These are phyloP conservation scores for Cromileptes altivelis DNA, from an alignment of 2,113 vertebrate species.

Conservation along the genomic window DNA sequence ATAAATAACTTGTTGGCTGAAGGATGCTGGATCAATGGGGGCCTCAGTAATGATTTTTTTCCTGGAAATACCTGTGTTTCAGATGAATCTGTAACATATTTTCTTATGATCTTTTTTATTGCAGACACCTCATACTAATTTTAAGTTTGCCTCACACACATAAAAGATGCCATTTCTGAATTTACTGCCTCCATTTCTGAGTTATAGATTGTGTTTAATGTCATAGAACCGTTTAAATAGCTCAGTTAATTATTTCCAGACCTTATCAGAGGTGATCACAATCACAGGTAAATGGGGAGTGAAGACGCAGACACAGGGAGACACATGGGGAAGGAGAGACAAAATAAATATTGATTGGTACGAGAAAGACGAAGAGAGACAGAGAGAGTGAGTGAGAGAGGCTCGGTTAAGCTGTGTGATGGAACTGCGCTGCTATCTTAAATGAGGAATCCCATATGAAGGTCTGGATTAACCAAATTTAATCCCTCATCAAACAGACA, in stretches of 20 bases:
- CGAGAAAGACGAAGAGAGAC: constrained; percentile 48
- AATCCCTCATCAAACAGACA: constrained; percentile 89
- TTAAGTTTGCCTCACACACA: background rate
- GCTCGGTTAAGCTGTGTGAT: constrained; percentile 77
- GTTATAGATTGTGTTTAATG: background rate
- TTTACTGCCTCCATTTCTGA: background rate
- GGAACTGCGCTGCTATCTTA: constrained; percentile 84
- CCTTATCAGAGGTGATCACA: constrained; percentile 45
- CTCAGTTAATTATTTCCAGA: constrained; percentile 9
- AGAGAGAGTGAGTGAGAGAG: constrained; percentile 57
- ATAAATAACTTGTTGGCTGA: constrained; percentile 65
- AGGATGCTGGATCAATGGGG: constrained; percentile 63
- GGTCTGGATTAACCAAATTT: constrained; percentile 87
- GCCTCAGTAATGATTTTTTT: constrained; percentile 52
- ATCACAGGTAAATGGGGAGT: constrained; percentile 42
- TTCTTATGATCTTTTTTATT: constrained; percentile 21
- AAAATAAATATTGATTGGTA: constrained; percentile 71
- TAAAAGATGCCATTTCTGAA: background rate
- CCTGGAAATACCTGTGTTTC: constrained; percentile 1
- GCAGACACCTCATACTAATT: constrained; percentile 2
- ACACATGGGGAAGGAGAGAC: constrained; percentile 23
- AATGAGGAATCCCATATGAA: constrained; percentile 87
- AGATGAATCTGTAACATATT: constrained; percentile 46
- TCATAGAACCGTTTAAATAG: constrained; percentile 10
- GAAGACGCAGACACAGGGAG: constrained; percentile 25